These are phyloP conservation scores for Sarcophaga variegata DNA, from an alignment of 2,888 invertebrate species.

Conservation along the genomic window DNA sequence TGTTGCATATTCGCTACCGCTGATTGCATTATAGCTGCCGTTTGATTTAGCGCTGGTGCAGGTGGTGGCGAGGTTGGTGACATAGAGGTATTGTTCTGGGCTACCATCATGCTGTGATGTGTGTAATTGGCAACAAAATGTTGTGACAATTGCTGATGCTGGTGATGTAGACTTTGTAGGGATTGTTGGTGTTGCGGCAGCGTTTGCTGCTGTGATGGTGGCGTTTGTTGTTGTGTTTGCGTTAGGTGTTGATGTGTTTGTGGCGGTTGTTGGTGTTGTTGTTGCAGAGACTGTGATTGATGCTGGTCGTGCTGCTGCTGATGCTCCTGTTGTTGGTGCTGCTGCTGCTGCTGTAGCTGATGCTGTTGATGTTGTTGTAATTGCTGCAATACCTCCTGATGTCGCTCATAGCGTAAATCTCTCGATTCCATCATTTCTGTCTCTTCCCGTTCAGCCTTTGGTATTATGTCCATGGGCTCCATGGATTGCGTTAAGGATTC, in stretches of 20 bases:
- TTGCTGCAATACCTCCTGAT: constrained; percentile 69
- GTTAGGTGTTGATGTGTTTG: constrained; percentile 64
- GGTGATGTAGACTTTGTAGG: constrained; percentile 70
- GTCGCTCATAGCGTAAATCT: constrained; percentile 70
- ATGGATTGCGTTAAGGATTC: constrained; percentile 78
- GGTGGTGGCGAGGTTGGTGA: constrained; percentile 45
- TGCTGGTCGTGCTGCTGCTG: constrained; percentile 71
- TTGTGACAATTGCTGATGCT: constrained; percentile 64
- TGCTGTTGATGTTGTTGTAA: constrained; percentile 69
- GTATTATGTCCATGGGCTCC: constrained; percentile 79
- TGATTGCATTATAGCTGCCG: constrained; percentile 41
- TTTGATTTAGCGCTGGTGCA: constrained; percentile 21
- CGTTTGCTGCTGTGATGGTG: constrained; percentile 57
- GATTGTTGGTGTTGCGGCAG: constrained; percentile 70
- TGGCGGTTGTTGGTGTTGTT: constrained; percentile 70
- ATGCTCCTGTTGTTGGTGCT: constrained; percentile 71
- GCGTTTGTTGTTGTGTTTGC: constrained; percentile 70
- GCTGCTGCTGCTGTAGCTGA: constrained; percentile 62
- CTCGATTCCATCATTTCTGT: constrained; percentile 71
- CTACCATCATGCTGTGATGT: constrained; percentile 57
- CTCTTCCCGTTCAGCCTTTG: constrained; percentile 76
- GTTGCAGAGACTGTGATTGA: neutral
- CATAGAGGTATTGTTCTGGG: constrained; percentile 53
- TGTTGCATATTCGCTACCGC: constrained; percentile 71
- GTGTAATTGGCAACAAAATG: constrained; percentile 61